phyloP scores from a whole-genome alignment of 2,113 vertebrate species.

The Alaudala cheleensis region DNA sequence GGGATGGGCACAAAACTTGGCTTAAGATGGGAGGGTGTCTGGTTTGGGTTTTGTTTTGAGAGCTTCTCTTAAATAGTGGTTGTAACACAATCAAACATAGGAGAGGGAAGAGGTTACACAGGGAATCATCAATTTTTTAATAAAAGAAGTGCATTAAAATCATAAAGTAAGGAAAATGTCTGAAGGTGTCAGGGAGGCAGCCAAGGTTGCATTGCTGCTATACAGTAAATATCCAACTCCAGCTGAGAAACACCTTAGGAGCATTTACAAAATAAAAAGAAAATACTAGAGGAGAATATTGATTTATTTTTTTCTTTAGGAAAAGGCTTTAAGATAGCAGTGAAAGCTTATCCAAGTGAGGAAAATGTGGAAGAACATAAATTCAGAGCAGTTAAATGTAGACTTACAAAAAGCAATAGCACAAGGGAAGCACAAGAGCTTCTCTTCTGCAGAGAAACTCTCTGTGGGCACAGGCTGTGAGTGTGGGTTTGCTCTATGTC shows the following conservation, averaged over 20 bases:
- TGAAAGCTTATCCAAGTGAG: slow-evolving; percentile 36
- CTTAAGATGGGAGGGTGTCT: not conserved
- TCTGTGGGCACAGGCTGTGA: rapidly evolving
- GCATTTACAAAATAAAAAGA: not conserved
- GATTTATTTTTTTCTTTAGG: not conserved
- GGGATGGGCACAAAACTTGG: not conserved
- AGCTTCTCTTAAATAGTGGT: not conserved
- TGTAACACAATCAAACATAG: not conserved
- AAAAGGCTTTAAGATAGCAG: not conserved
- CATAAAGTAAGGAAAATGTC: not conserved
- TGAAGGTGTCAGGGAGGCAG: not conserved
- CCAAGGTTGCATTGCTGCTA: not conserved
- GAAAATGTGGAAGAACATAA: not conserved
- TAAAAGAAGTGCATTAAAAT: not conserved
- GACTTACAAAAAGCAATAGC: not conserved
- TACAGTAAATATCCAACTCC: not conserved
- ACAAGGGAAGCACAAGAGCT: not conserved
- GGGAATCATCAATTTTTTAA: not conserved
- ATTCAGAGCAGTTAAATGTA: not conserved
- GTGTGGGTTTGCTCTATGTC: not conserved
- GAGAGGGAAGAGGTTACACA: not conserved
- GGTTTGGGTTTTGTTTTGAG: not conserved
- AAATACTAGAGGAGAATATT: not conserved
- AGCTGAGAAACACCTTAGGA: not conserved
- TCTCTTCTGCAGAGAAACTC: not conserved